phyloP scores from a whole-genome alignment of 2,888 invertebrate genomes.

The Agrochola macilenta region DNA sequence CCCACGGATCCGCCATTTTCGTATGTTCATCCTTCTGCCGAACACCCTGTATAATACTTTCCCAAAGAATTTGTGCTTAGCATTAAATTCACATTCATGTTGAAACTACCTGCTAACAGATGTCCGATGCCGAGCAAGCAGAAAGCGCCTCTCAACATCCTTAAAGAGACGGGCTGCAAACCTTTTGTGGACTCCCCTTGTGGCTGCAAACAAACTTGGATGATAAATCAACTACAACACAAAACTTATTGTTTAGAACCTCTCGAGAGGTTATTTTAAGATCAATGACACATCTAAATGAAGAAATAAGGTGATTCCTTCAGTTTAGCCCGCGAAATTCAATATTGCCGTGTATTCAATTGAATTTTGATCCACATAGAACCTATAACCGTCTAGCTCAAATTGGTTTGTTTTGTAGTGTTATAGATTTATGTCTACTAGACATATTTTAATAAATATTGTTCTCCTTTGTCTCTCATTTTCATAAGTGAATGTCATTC shows the following conservation, averaged over 20 bases:
- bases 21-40: too few relatives aligned
- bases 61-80: neutral
- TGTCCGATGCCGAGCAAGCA: slow-evolving; percentile 92
- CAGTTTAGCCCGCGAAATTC: neutral
- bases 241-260: slow-evolving; percentile 26
- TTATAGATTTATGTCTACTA: too few relatives aligned
- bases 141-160: slow-evolving; percentile 94
- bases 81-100: neutral
- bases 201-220: slow-evolving; percentile 72
- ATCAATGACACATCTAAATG: slow-evolving; percentile 23
- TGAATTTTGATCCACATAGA: neutral
- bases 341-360: neutral
- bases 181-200: slow-evolving; percentile 84
- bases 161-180: slow-evolving; percentile 92
- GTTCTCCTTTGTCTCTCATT: too few relatives aligned
- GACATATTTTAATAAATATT: too few relatives aligned
- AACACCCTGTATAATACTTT: too few relatives aligned
- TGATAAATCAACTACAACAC: slow-evolving; percentile 40
- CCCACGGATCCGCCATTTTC: too few relatives aligned
- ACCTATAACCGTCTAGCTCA: too few relatives aligned
- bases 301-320: neutral
- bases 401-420: too few relatives aligned
- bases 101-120: slow-evolving; percentile 88
- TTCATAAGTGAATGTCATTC: too few relatives aligned
- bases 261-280: slow-evolving; percentile 17